A percentile compares a stretch with the other conserved stretches of the same genome.
These are phyloP conservation scores for Conus canariensis DNA, from an alignment of 2,888 invertebrate genomes.

Conservation along the genomic window DNA sequence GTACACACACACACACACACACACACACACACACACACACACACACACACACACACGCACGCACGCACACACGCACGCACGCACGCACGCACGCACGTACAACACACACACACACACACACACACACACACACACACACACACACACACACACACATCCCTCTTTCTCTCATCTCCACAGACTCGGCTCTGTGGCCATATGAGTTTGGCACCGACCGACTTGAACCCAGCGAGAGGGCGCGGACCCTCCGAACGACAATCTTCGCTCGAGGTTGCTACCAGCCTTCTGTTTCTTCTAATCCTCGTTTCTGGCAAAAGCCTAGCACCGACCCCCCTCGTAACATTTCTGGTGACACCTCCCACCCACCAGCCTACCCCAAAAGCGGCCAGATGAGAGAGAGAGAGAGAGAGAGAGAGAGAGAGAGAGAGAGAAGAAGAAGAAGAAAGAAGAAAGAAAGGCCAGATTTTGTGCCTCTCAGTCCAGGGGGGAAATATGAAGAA, in stretches of 20 bases:
- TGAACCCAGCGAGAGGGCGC: neutral
- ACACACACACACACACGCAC: constrained; percentile 4
- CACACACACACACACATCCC: neutral
- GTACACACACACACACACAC: neutral
- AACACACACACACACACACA: neutral
- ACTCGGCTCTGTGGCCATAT: neutral
- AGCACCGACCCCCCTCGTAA: neutral
- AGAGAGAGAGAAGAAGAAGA: neutral
- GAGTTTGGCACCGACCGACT: neutral
- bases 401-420: neutral
- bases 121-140: constrained; percentile 7
- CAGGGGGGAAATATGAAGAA: constrained; percentile 1
- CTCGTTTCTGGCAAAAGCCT: constrained; percentile 20
- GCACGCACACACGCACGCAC: neutral
- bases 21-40: constrained; percentile 18
- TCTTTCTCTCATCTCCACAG: too few relatives aligned
- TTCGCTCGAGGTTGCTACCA: neutral
- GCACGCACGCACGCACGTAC: neutral
- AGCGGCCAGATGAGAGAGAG: neutral
- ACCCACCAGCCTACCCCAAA: neutral
- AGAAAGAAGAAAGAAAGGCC: too few relatives aligned
- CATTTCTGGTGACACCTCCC: neutral
- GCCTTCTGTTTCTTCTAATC: neutral
- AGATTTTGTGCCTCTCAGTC: neutral
- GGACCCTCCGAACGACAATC: neutral